These are phyloP conservation scores for Sylvia atricapilla DNA, from an alignment of 2,113 vertebrate genomes.

Conservation along the genomic window DNA sequence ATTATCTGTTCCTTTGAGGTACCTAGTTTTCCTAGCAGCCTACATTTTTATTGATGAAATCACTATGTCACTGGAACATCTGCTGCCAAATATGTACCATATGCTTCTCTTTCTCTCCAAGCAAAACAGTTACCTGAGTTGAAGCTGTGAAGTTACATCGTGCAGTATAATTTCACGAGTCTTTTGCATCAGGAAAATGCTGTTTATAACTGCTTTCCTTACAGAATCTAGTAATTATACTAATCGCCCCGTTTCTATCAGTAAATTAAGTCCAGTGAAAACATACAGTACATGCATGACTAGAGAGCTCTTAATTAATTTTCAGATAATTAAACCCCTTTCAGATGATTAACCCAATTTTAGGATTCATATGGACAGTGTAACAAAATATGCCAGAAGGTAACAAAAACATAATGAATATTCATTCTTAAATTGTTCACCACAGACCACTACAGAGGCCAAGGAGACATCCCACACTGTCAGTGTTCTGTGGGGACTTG, in stretches of 20 bases:
- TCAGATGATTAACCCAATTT: conserved; percentile 7
- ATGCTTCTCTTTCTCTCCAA: neutral
- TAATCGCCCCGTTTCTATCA: neutral
- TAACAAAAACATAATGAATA: conserved; percentile 1
- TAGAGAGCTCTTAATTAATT: conserved; percentile 1
- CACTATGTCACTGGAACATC: neutral
- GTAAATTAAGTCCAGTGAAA: conserved; percentile 22
- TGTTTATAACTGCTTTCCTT: neutral
- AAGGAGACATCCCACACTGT: neutral
- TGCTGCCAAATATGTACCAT: neutral
- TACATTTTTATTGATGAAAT: neutral
- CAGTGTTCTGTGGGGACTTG: neutral
- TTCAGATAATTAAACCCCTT: conserved; percentile 8
- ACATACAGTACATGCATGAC: neutral
- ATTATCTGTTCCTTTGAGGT: neutral
- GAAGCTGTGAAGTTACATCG: neutral
- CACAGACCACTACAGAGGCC: neutral
- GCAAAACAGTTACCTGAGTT: neutral
- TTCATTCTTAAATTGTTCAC: neutral
- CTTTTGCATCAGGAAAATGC: neutral
- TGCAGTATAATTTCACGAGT: neutral
- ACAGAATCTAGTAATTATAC: neutral
- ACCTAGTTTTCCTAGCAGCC: neutral
- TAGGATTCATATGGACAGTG: neutral
- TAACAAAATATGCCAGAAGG: neutral